Evolutionary conservation across 2,113 vertebrate genomes (phyloP).

Genomic region (Ctenodactylus gundi): DNA sequence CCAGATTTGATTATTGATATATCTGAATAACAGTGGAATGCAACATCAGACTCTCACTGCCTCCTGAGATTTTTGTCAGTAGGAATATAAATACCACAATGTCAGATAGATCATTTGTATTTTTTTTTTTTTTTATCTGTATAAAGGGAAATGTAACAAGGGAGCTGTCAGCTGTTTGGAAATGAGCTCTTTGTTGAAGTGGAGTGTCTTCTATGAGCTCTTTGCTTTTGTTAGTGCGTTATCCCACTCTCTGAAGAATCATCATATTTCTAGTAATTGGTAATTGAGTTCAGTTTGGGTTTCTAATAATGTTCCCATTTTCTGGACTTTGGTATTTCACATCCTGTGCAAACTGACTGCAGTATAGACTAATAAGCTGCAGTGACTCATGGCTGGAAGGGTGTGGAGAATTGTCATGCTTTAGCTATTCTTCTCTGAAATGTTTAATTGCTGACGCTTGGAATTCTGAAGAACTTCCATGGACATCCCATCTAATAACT

Average conservation of each 20-base stretch:
- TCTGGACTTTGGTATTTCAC: background rate
- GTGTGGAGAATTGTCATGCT: background rate
- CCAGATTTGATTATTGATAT: constrained; percentile 73
- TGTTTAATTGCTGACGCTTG: background rate
- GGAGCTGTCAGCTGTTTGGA: constrained; percentile 1
- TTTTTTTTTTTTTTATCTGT: background rate
- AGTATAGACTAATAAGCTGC: background rate
- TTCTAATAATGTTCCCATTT: background rate
- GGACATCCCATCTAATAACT: background rate
- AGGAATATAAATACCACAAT: constrained; percentile 12
- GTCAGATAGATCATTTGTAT: background rate
- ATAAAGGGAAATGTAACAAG: background rate
- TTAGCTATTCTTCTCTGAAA: background rate
- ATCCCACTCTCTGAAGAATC: background rate
- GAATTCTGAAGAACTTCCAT: background rate
- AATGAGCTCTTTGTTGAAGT: background rate
- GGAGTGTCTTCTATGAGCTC: background rate
- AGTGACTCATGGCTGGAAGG: background rate
- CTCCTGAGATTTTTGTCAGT: constrained; percentile 39
- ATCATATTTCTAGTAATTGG: background rate
- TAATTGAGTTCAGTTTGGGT: background rate
- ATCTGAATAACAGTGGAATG: constrained; percentile 48
- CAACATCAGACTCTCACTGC: constrained; percentile 44
- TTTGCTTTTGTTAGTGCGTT: background rate
- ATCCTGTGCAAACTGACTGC: background rate